phyloP scores from a whole-genome alignment of 2,113 vertebrate genomes.

The Poeciliopsis turrubarensis region DNA sequence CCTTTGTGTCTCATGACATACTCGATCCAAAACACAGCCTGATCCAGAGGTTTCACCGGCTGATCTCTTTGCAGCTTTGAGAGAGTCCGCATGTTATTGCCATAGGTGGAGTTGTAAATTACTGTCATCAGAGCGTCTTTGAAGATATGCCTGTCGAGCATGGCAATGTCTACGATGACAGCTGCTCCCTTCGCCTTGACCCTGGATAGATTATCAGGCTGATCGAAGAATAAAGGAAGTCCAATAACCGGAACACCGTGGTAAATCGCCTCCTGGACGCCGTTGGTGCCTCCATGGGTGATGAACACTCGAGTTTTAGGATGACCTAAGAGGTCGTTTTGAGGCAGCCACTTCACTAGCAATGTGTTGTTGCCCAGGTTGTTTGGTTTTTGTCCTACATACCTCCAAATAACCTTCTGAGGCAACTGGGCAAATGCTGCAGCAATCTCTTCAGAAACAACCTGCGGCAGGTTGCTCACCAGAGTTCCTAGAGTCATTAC shows the following conservation, averaged over 20 bases:
- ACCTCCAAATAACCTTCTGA: constrained; percentile 77
- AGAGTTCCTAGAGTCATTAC: constrained; percentile 76
- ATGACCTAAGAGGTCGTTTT: constrained; percentile 79
- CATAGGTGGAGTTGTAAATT: constrained; percentile 78
- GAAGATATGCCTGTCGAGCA: constrained; percentile 61
- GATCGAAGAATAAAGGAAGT: constrained; percentile 74
- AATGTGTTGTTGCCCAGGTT: constrained; percentile 75
- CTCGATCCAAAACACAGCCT: constrained; percentile 91
- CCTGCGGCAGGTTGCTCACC: constrained; percentile 52
- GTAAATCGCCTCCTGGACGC: constrained; percentile 78
- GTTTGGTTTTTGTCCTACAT: constrained; percentile 63
- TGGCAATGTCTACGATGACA: constrained; percentile 61
- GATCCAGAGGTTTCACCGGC: constrained; percentile 87
- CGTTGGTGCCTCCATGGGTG: constrained; percentile 76
- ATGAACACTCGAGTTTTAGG: constrained; percentile 72
- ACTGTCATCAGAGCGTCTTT: constrained; percentile 59
- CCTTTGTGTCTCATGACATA: constrained; percentile 91
- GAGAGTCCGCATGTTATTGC: constrained; percentile 87
- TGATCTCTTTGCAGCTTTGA: constrained; percentile 89
- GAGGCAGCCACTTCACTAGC: constrained; percentile 74
- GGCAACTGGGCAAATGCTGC: constrained; percentile 74
- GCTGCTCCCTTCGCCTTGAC: constrained; percentile 69
- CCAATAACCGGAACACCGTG: constrained; percentile 74
- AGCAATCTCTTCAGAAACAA: constrained; percentile 71
- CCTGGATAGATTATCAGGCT: constrained; percentile 74